Evolutionary conservation across 2,113 vertebrate genomes (phyloP).

Genomic region (Lampris incognitus): DNA sequence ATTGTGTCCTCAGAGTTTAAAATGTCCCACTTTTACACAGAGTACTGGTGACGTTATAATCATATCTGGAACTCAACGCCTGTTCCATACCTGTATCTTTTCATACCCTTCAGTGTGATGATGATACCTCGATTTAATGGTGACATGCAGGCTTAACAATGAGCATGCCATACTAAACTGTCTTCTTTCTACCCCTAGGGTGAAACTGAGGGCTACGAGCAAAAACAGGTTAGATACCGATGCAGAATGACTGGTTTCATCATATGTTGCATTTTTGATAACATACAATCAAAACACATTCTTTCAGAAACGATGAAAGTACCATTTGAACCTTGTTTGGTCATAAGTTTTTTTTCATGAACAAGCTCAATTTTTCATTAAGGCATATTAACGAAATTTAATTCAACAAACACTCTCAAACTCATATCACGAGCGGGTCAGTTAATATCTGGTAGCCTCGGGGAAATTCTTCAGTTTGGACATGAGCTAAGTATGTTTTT

Average conservation of each 20-base stretch:
- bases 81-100: neutral
- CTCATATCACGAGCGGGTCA: neutral
- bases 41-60: neutral
- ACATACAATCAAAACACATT: neutral
- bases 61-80: neutral
- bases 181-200: constrained; percentile 1
- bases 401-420: neutral
- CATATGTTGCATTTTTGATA: neutral
- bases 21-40: constrained; percentile 8
- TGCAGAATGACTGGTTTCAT: neutral
- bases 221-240: neutral
- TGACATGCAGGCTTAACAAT: constrained; percentile 26
- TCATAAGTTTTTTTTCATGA: neutral
- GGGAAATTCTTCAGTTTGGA: neutral
- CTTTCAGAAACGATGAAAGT: neutral
- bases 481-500: neutral
- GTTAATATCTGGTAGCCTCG: neutral
- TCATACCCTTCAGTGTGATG: neutral
- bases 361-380: neutral
- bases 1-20: neutral
- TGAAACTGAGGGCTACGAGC: neutral
- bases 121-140: constrained; percentile 13
- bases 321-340: neutral
- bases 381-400: neutral
- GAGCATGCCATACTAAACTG: constrained; percentile 11